Percentiles rank a stretch among this genome's conserved stretches.
Conservation (phyloP, 2,888 invertebrate species). For the Drosophila kanekoi region DNA sequence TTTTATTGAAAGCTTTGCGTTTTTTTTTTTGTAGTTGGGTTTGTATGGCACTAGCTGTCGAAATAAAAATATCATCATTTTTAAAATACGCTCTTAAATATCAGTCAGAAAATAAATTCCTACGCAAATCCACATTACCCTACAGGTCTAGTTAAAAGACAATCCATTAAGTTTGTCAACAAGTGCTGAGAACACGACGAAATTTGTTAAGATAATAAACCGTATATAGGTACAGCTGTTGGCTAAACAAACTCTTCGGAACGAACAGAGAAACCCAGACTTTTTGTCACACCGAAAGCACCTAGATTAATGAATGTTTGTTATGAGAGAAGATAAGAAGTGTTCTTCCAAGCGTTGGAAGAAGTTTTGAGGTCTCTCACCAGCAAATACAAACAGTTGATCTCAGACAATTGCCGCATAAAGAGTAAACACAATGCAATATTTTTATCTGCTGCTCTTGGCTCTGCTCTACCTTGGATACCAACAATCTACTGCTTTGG, state of each 20-base stretch:
- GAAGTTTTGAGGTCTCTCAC: background rate
- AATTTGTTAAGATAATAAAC: constrained; percentile 5
- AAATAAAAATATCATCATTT: background rate
- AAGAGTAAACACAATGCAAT: background rate
- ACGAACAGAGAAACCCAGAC: background rate
- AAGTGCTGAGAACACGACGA: background rate
- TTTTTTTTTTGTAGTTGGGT: constrained; percentile 2
- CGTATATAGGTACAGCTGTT: constrained; percentile 41
- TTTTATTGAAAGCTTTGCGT: constrained; percentile 22
- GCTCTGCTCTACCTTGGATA: constrained; percentile 1
- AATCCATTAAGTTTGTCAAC: background rate
- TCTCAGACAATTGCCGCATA: background rate
- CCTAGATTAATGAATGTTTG: background rate
- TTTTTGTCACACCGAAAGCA: background rate
- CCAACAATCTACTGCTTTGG: background rate
- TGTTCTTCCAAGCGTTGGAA: background rate
- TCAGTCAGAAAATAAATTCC: constrained; percentile 7
- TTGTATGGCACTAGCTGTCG: background rate
- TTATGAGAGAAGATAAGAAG: background rate
- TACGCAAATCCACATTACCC: background rate
- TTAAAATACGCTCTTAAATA: constrained; percentile 1
- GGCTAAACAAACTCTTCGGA: constrained; percentile 38
- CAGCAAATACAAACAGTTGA: constrained; percentile 19
- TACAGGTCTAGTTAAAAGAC: background rate
- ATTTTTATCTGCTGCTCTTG: constrained; percentile 24